Conservation (phyloP, 2,888 invertebrate species). For the Nebria brevicollis region DNA sequence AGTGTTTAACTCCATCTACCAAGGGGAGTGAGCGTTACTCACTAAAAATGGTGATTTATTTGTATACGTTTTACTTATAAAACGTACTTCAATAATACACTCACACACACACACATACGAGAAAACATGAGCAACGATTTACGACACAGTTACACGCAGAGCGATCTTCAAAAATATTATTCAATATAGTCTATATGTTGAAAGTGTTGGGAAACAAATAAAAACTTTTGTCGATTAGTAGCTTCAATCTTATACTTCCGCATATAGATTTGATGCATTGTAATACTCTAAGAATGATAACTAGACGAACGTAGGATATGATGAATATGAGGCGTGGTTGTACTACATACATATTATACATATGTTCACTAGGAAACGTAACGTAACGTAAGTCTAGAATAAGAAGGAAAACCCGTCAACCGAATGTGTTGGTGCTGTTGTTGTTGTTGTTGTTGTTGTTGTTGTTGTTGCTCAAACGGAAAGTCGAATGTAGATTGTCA, state of each 20-base stretch:
- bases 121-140: no score
- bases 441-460: not conserved
- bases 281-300: not conserved
- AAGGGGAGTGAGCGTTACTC: no score
- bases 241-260: not conserved
- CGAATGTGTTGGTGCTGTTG: constrained; percentile 10
- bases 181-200: not conserved
- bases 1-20: not conserved
- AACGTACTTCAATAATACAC: no score
- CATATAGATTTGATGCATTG: not conserved
- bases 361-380: not conserved
- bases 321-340: not conserved
- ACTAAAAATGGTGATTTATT: no score
- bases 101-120: no score
- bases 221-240: not conserved
- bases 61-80: no score
- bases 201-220: not conserved
- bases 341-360: not conserved
- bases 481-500: constrained; percentile 39
- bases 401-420: constrained; percentile 9
- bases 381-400: not conserved
- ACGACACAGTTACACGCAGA: no score
- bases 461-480: constrained; percentile 21
- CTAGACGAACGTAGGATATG: not conserved
- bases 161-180: no score